Conservation (phyloP, 1,140 invertebrate species). For the Cydia fagiglandana region DNA sequence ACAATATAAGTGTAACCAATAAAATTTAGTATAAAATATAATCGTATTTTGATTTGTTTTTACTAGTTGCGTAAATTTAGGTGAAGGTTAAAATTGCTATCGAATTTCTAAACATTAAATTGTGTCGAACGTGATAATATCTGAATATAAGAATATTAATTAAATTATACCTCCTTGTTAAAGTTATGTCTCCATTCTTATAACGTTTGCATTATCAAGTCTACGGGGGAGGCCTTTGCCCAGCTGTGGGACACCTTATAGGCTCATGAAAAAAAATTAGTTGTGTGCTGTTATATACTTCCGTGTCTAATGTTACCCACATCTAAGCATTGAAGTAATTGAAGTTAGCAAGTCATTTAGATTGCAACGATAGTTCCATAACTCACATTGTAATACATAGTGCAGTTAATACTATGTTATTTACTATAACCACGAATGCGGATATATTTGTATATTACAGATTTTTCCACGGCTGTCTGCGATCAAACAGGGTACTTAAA, state of each 20-base stretch:
- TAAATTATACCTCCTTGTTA: background rate
- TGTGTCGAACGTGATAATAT: slow-evolving; percentile 9
- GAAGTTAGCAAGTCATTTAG: background rate
- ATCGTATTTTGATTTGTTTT: background rate
- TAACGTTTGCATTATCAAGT: no score
- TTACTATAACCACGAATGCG: background rate
- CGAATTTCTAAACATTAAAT: background rate
- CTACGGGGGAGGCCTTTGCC: no score
- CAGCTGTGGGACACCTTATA: no score
- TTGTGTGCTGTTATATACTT: background rate
- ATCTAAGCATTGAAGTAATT: background rate
- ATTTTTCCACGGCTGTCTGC: background rate
- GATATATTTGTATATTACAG: background rate
- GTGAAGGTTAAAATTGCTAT: background rate
- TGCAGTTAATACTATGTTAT: background rate
- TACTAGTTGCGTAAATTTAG: background rate
- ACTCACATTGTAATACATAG: background rate
- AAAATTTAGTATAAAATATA: background rate
- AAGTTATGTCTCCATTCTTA: no score
- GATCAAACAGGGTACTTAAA: no score
- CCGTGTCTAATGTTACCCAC: background rate
- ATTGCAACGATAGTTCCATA: background rate
- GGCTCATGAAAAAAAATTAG: no score
- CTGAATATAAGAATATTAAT: background rate
- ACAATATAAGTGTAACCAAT: background rate